Conservation (phyloP, 2,888 invertebrate species). For the Nesidiocoris tenuis region DNA sequence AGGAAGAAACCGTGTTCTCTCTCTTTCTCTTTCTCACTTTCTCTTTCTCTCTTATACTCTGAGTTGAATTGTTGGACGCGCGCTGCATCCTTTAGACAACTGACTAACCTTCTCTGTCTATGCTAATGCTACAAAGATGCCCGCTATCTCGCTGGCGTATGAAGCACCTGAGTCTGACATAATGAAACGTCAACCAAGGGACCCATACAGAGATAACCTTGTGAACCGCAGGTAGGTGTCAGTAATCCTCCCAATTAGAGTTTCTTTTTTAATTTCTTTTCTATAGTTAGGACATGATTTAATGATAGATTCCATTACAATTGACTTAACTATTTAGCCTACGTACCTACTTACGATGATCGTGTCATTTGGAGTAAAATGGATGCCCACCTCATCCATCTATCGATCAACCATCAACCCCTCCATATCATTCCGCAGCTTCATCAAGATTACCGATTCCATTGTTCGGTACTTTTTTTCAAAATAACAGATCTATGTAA, state of each 20-base stretch:
- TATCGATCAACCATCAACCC: too few species aligned
- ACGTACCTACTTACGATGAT: background rate
- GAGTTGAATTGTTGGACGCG: background rate
- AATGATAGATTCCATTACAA: background rate
- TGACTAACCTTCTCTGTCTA: conserved; percentile 49
- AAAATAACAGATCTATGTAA: too few species aligned
- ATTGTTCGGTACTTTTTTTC: too few species aligned
- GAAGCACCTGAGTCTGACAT: conserved; percentile 99
- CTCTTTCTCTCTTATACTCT: conserved; percentile 43
- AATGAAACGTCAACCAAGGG: conserved; percentile 97
- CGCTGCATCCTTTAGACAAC: background rate
- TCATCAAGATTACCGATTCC: too few species aligned
- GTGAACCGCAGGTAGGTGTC: conserved; percentile 93
- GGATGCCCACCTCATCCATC: too few species aligned
- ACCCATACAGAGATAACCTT: conserved; percentile 97
- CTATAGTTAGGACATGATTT: background rate
- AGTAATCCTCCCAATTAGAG: conserved; percentile 26
- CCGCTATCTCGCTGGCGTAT: conserved; percentile 98
- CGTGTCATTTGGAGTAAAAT: background rate
- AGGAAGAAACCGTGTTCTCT: conserved; percentile 33
- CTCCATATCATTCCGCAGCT: too few species aligned
- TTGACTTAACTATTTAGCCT: background rate
- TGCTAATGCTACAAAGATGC: conserved; percentile 65
- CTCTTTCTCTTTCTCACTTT: conserved; percentile 47
- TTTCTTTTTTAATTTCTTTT: conserved; percentile 9